A percentile compares a stretch with the other conserved stretches of the same genome.
Evolutionary conservation across 2,888 invertebrate genomes (phyloP).

Genomic region (Eristalis arbustorum): DNA sequence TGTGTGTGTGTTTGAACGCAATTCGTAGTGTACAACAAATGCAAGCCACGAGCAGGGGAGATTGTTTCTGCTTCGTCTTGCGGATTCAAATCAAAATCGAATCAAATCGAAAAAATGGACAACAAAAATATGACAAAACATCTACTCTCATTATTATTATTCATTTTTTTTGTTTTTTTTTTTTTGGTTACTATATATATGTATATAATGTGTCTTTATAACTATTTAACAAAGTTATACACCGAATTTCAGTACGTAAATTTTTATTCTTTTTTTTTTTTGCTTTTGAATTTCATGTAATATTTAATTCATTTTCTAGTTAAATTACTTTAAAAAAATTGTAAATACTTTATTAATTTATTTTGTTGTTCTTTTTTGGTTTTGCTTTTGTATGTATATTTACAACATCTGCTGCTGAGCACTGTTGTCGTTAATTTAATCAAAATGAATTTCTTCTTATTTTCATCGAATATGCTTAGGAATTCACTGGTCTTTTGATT

Average conservation of each 20-base stretch:
- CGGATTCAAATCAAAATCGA: not conserved
- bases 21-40: constrained; percentile 52
- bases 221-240: constrained; percentile 66
- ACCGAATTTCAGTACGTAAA: constrained; percentile 64
- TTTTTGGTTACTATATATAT: not conserved
- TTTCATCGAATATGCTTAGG: constrained; percentile 12
- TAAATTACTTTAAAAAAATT: constrained; percentile 16
- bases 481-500: constrained; percentile 28
- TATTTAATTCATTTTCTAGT: constrained; percentile 15
- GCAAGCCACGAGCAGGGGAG: not conserved
- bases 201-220: constrained; percentile 35
- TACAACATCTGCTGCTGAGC: not conserved
- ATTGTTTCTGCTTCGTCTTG: not conserved
- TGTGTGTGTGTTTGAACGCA: constrained; percentile 22
- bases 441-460: not conserved
- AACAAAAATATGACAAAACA: not conserved
- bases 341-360: constrained; percentile 16
- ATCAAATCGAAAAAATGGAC: not conserved
- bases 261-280: constrained; percentile 25
- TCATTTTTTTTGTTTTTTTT: not conserved
- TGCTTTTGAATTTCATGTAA: not conserved
- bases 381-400: not conserved
- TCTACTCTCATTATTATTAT: constrained; percentile 16
- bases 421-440: not conserved
- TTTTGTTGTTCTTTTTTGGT: constrained; percentile 12